phyloP scores from a whole-genome alignment of 2,888 invertebrate genomes.

The Rhagophthalmus giganteus region DNA sequence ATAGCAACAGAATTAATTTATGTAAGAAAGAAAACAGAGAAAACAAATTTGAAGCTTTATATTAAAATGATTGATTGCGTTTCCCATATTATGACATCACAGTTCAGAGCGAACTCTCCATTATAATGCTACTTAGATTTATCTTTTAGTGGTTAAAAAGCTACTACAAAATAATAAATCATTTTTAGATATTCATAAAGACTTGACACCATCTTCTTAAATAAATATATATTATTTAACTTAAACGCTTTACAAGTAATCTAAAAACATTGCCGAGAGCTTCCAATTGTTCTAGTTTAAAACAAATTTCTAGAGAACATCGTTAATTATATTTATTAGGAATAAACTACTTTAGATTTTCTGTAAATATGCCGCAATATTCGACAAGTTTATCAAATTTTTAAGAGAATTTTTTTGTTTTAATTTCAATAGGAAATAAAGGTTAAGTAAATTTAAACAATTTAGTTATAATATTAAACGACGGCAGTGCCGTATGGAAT shows the following conservation, averaged over 20 bases:
- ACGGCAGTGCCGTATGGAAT: too few relatives aligned
- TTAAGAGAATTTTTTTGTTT: too few relatives aligned
- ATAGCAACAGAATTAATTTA: constrained; percentile 2
- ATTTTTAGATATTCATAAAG: constrained; percentile 50
- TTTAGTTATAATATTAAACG: too few relatives aligned
- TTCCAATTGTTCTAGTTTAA: too few relatives aligned
- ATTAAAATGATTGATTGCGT: constrained; percentile 21
- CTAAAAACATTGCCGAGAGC: constrained; percentile 1
- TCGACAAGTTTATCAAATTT: too few relatives aligned
- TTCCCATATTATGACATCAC: constrained; percentile 22
- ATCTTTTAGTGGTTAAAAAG: constrained; percentile 42
- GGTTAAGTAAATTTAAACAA: too few relatives aligned
- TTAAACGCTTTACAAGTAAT: constrained; percentile 15
- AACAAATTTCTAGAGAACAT: too few relatives aligned
- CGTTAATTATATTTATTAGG: too few relatives aligned
- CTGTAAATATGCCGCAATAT: too few relatives aligned
- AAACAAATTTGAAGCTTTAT: constrained; percentile 14
- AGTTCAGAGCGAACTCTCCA: constrained; percentile 19
- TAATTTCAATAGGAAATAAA: too few relatives aligned
- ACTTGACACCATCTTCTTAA: constrained; percentile 45
- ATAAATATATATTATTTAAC: constrained; percentile 46
- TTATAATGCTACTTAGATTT: constrained; percentile 25
- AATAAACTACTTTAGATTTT: too few relatives aligned
- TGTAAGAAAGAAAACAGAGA: constrained; percentile 3
- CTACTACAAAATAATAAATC: constrained; percentile 48